A percentile compares a stretch with the other conserved stretches of the same genome.
Evolutionary conservation across 23 tunicate species (phyloP).

Genomic region (Ciona savignyi): DNA sequence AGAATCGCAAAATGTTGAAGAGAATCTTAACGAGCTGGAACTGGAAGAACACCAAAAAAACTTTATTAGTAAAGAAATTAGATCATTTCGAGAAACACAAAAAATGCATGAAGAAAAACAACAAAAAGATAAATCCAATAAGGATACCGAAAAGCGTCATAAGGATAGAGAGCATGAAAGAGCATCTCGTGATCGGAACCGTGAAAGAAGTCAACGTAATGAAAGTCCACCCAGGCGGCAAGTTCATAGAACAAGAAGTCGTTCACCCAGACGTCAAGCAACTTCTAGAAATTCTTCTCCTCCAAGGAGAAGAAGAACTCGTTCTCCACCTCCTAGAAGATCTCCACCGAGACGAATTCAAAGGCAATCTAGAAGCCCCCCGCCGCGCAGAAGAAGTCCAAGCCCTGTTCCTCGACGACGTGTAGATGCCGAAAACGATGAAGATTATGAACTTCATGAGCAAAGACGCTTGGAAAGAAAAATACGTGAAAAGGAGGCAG

Average conservation of each 20-base stretch:
- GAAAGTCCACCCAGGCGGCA: neutral
- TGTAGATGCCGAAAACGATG: slow-evolving; percentile 55
- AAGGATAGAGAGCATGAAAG: slow-evolving; percentile 15
- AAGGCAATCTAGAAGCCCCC: slow-evolving; percentile 36
- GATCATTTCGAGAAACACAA: slow-evolving; percentile 81
- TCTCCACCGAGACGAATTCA: slow-evolving; percentile 29
- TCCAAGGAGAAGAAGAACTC: slow-evolving; percentile 17
- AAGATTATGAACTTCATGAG: slow-evolving; percentile 77
- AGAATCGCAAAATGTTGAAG: slow-evolving; percentile 77
- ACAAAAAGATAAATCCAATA: neutral
- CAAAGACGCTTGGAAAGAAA: slow-evolving; percentile 80
- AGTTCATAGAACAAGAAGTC: neutral
- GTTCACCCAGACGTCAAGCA: neutral
- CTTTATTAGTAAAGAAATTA: slow-evolving; percentile 84
- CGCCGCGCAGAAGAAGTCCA: slow-evolving; percentile 23
- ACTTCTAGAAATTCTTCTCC: too few species aligned
- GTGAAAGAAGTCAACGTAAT: slow-evolving; percentile 12
- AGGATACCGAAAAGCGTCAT: too few species aligned
- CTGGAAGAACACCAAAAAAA: slow-evolving; percentile 76
- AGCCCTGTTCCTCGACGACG: slow-evolving; percentile 32
- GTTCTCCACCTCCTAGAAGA: neutral
- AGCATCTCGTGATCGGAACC: slow-evolving; percentile 13
- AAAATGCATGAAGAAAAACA: slow-evolving; percentile 9
- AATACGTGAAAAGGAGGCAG: slow-evolving; percentile 90
- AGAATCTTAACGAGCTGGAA: slow-evolving; percentile 64